Evolutionary conservation across 1,140 invertebrate species (phyloP).

Genomic region (Ceratina calcarata): DNA sequence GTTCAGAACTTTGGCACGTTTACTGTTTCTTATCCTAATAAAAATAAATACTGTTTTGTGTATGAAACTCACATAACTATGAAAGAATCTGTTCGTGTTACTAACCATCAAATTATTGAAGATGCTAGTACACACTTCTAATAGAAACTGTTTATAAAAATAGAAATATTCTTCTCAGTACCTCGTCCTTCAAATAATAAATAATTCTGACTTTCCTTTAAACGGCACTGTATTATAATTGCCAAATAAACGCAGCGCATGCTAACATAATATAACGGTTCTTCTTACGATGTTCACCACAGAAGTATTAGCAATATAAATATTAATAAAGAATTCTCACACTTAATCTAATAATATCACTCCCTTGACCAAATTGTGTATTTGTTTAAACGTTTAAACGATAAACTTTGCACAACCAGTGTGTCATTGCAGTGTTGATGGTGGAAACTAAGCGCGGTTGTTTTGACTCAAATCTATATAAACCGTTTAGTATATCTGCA

Average conservation of each 20-base stretch:
- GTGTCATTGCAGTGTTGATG: not conserved
- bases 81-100: not conserved
- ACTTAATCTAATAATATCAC: not conserved
- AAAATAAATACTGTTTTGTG: slow-evolving; percentile 1
- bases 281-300: not conserved
- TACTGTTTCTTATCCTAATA: slow-evolving; percentile 25
- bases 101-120: slow-evolving; percentile 1
- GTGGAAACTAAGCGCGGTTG: slow-evolving; percentile 1
- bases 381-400: slow-evolving; percentile 32
- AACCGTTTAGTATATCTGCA: not conserved
- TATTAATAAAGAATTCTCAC: slow-evolving; percentile 1
- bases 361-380: not conserved
- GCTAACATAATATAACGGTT: not conserved
- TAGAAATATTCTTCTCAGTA: not conserved
- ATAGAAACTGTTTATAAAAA: not conserved
- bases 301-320: not conserved
- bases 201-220: not conserved
- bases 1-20: slow-evolving; percentile 18
- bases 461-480: slow-evolving; percentile 1
- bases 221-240: not conserved
- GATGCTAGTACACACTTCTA: too few relatives aligned
- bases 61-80: not conserved
- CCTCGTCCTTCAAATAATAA: not conserved
- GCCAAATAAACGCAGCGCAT: not conserved
- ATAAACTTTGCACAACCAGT: not conserved